Evolutionary conservation across 2,113 vertebrate species (phyloP), one percentile per base, ranked within the genome.

Genomic region (Chitala chitala): DNA sequence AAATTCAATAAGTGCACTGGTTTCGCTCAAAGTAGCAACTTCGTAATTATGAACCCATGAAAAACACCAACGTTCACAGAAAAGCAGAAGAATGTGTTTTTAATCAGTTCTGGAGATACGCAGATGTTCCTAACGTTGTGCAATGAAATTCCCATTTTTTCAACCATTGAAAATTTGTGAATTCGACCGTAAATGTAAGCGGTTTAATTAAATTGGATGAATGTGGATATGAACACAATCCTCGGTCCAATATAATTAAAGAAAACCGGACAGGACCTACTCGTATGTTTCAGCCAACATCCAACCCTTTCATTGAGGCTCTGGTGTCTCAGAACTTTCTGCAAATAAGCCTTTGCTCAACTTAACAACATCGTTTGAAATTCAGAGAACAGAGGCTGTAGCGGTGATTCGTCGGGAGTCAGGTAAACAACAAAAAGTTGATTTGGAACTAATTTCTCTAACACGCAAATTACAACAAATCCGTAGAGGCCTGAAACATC

Each of bases 311-410:
- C 68, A 50, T 20, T 59, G 59, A 26, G 50, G 48, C 56, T 46
- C 36, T 69, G 74, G 75, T 71, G 46, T 75, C 78, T 79, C 81
- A 75, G 69, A 69, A 77, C 74, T 63, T 33, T 63, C 72, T 77
- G 69, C 70, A 76, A 54, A 38, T 53, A 50, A 75, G 59, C 66
- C 31, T 64, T 36, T 54, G 40, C 33, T 26, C n/a, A n/a, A 40
- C 72, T 38, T 66, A 55, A 74, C 12, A 46, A n/a, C n/a, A n/a
- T n/a, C n/a, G n/a, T n/a, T n/a, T n/a, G n/a, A n/a, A n/a, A n/a
- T n/a, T n/a, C n/a, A n/a, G n/a, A n/a, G n/a, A n/a, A n/a, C n/a
- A 54, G 53, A 54, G 38, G 24, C 44, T 61, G 15, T 15, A 55
- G 31, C 71, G 42, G 26, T 40, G 38, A 59, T 10, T 31, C 26